Percentiles rank a stretch among this genome's conserved stretches.
These are phyloP conservation scores for Zootermopsis nevadensis DNA, from an alignment of 2,888 invertebrate genomes.

Conservation along the genomic window DNA sequence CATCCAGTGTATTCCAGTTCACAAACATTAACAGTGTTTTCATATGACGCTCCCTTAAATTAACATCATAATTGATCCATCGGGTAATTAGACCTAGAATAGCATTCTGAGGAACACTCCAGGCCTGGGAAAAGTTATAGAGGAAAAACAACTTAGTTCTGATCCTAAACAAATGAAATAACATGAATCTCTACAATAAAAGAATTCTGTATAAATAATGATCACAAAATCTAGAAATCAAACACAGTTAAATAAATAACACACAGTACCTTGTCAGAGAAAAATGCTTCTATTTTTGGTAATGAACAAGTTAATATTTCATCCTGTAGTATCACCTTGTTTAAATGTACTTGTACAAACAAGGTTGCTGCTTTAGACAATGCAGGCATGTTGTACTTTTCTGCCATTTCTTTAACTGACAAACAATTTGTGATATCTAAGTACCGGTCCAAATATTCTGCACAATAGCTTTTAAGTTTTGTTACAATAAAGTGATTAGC, in stretches of 20 bases:
- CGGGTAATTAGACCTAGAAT: conserved; percentile 65
- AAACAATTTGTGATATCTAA: conserved; percentile 72
- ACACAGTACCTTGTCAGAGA: conserved; percentile 66
- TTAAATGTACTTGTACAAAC: conserved; percentile 67
- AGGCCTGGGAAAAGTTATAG: conserved; percentile 43
- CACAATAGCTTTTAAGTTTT: conserved; percentile 72
- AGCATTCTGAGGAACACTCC: conserved; percentile 50
- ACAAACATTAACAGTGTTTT: conserved; percentile 66
- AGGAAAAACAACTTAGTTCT: too few relatives aligned
- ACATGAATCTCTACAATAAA: too few relatives aligned
- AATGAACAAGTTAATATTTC: conserved; percentile 67
- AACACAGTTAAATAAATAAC: not conserved
- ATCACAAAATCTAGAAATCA: not conserved
- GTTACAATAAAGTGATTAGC: conserved; percentile 73
- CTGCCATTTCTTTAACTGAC: conserved; percentile 70
- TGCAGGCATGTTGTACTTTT: conserved; percentile 69
- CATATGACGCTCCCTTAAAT: conserved; percentile 67
- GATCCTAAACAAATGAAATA: too few relatives aligned
- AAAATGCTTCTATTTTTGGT: conserved; percentile 65
- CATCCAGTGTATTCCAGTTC: conserved; percentile 64
- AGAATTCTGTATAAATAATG: too few relatives aligned
- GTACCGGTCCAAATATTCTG: conserved; percentile 72
- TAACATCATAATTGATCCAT: conserved; percentile 67
- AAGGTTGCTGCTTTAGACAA: conserved; percentile 68
- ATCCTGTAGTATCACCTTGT: conserved; percentile 67